These are phyloP conservation scores for Lissocephala sabroskyi DNA, from an alignment of 2,888 invertebrate species.

Conservation along the genomic window DNA sequence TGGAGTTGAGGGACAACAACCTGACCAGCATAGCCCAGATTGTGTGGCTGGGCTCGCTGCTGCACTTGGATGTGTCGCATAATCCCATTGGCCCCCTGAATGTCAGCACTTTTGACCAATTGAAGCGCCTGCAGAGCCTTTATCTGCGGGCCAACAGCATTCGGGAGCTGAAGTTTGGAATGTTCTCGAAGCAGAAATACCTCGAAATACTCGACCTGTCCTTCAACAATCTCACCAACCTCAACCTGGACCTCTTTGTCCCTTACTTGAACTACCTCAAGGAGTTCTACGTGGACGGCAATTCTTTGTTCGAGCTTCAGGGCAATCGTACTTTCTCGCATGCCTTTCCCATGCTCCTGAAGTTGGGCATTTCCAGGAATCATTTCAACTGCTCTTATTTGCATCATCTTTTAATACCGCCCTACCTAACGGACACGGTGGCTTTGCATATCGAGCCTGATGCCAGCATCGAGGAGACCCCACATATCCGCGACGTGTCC, in stretches of 20 bases:
- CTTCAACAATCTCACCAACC: slow-evolving; percentile 73
- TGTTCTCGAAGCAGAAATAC: slow-evolving; percentile 70
- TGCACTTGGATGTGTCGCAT: slow-evolving; percentile 64
- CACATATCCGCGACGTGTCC: slow-evolving; percentile 70
- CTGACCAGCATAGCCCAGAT: slow-evolving; percentile 62
- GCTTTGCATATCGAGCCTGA: slow-evolving; percentile 66
- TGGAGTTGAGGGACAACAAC: slow-evolving; percentile 59
- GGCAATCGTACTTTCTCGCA: slow-evolving; percentile 63
- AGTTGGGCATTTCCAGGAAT: slow-evolving; percentile 67
- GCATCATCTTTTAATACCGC: slow-evolving; percentile 65
- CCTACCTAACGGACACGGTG: slow-evolving; percentile 55
- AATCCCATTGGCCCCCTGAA: slow-evolving; percentile 68
- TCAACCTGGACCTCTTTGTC: slow-evolving; percentile 71
- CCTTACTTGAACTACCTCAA: slow-evolving; percentile 67
- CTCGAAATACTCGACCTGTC: slow-evolving; percentile 74
- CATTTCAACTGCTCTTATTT: slow-evolving; percentile 70
- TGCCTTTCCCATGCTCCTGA: slow-evolving; percentile 63
- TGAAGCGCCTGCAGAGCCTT: slow-evolving; percentile 64
- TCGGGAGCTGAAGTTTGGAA: slow-evolving; percentile 64
- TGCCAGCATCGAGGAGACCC: slow-evolving; percentile 50
- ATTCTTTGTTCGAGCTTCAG: slow-evolving; percentile 63
- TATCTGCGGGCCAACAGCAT: slow-evolving; percentile 61
- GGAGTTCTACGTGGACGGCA: slow-evolving; percentile 68
- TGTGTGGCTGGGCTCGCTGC: slow-evolving; percentile 56
- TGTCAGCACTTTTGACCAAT: slow-evolving; percentile 67